Base-by-base conservation (phyloP, 2,888 invertebrate species). In the Hofmannophila pseudospretella region DNA sequence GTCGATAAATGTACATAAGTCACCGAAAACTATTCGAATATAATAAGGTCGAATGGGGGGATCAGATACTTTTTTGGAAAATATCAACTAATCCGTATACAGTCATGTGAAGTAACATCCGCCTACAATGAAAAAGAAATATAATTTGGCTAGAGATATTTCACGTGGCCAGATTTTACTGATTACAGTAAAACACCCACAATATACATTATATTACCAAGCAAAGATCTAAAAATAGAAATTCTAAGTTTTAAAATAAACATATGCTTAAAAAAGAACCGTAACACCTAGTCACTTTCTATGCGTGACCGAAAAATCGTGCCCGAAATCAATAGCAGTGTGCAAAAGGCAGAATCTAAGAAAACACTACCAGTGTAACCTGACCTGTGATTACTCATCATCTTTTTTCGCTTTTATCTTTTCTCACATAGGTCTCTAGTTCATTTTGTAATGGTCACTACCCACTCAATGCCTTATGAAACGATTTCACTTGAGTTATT, bases 401-500 rank as follows among this genome's bases (percentile, higher is more conserved):
- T n/a, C 7, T 23, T n/a, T n/a, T 23, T n/a, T 23, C 8, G 2
- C 23, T n/a, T 4, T 23, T 8, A n/a, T n/a, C 8, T 23, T 4
- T 23, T 23, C 2, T 23, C n/a, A n/a, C 2, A n/a, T 1, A 43
- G 38, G 41, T 44, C 41, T 38, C 52, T 42, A 58, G 65, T 56
- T 23, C 23, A n/a, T 27, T 31, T 43, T 47, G 57, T 26, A 55
- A 44, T 62, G 65, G 66, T 25, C 10, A 31, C 49, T 41, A 42
- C 63, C 62, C 60, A 67, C 67, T 53, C 64, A 45, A 56, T 60
- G 59, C 54, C 52, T 46, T 72, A 23, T 23, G 23, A 70, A 67
- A 58, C 67, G 73, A 72, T 76, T 76, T 76, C 74, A 65, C 74
- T 64, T 33, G 49, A 58, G 58, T 56, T 65, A 68, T 63, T 68